phyloP scores from a whole-genome alignment of 2,888 invertebrate species.

The Ischnura elegans region DNA sequence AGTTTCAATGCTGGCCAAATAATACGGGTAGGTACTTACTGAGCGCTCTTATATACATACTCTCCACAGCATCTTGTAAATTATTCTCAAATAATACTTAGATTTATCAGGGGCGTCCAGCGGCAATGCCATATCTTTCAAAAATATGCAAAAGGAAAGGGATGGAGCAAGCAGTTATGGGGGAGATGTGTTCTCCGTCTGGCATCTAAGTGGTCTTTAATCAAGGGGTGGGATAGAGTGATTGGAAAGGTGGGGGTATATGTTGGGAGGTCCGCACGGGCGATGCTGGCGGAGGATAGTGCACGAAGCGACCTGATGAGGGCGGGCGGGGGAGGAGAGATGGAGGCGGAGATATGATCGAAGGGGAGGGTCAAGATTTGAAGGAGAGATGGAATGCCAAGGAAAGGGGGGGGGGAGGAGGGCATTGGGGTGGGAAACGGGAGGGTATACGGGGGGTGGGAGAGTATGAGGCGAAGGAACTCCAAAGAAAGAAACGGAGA shows the following conservation, averaged over 20 bases:
- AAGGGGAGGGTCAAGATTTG: neutral
- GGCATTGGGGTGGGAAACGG: neutral
- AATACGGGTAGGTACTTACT: too few species aligned
- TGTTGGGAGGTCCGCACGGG: neutral
- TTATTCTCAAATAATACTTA: too few species aligned
- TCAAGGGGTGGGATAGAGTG: neutral
- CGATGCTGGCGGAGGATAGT: slow-evolving; percentile 11
- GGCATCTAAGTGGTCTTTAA: slow-evolving; percentile 28
- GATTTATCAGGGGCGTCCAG: too few species aligned
- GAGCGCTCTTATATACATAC: too few species aligned
- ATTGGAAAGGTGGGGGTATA: neutral
- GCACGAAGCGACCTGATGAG: slow-evolving; percentile 7
- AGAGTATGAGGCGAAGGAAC: neutral
- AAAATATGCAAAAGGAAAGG: neutral
- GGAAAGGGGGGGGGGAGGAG: too few species aligned
- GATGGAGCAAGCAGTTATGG: neutral
- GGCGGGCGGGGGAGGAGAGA: neutral
- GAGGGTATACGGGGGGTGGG: neutral
- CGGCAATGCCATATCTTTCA: too few species aligned
- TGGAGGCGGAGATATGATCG: neutral
- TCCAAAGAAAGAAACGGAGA: neutral
- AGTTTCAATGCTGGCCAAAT: too few species aligned
- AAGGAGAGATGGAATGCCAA: neutral
- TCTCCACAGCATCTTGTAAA: too few species aligned
- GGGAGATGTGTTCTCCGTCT: too few species aligned